Conservation (phyloP, 2,888 invertebrate species). For the Melinopterus prodromus region DNA sequence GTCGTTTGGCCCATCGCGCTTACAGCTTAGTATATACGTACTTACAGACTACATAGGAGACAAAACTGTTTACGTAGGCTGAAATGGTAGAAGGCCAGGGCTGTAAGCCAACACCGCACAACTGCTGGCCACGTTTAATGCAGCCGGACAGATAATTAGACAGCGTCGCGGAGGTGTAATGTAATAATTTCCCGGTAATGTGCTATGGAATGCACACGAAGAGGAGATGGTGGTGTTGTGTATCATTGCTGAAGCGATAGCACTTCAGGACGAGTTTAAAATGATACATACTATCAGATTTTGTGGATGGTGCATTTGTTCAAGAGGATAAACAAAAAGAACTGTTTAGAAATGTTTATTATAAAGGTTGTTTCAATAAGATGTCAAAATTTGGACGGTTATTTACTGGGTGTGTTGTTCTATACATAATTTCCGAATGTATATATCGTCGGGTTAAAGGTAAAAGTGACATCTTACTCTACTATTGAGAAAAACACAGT, state of each 20-base stretch:
- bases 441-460: too few species aligned
- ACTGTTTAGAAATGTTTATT: too few species aligned
- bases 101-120: neutral
- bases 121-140: constrained; percentile 4
- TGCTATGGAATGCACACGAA: neutral
- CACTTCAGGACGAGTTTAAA: too few species aligned
- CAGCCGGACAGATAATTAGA: neutral
- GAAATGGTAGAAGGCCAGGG: constrained; percentile 4
- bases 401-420: too few species aligned
- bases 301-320: too few species aligned
- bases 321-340: too few species aligned
- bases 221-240: neutral
- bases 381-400: too few species aligned
- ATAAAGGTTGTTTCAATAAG: too few species aligned
- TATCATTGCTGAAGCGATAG: neutral
- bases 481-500: too few species aligned
- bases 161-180: neutral
- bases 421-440: too few species aligned
- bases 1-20: neutral
- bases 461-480: too few species aligned
- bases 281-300: too few species aligned
- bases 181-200: neutral
- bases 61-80: neutral
- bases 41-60: neutral
- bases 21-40: neutral